These are phyloP conservation scores for Aurelia aurita complex sp. Pacific DNA, from an alignment of 30 jellyfish, hydroid and myxozoan genomes.

Conservation along the genomic window DNA sequence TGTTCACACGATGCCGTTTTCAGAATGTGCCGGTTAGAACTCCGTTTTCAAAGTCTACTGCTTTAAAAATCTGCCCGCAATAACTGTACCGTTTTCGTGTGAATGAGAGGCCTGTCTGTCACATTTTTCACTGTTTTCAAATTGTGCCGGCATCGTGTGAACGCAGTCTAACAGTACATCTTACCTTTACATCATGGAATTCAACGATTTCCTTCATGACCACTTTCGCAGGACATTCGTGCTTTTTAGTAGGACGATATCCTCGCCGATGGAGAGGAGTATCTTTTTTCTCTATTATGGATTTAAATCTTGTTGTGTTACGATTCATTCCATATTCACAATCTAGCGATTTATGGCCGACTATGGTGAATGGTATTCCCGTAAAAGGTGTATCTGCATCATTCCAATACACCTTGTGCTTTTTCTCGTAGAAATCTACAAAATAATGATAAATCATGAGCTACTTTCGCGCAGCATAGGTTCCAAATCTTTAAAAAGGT, in stretches of 20 bases:
- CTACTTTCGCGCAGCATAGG: no score
- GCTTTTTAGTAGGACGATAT: slow-evolving; percentile 11
- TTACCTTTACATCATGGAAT: slow-evolving; percentile 57
- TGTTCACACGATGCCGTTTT: no score
- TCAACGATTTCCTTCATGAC: slow-evolving; percentile 25
- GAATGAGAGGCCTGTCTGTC: no score
- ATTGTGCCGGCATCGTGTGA: no score
- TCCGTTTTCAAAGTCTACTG: no score
- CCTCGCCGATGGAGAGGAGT: background rate
- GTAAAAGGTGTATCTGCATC: slow-evolving; percentile 24
- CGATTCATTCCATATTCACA: slow-evolving; percentile 61
- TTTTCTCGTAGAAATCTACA: slow-evolving; percentile 22
- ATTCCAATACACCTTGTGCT: slow-evolving; percentile 62
- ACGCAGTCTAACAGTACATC: background rate
- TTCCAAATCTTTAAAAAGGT: no score
- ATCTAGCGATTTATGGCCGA: slow-evolving; percentile 31
- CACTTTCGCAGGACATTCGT: slow-evolving; percentile 33
- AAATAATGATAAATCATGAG: background rate
- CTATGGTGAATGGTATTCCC: slow-evolving; percentile 36
- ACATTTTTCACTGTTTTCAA: no score
- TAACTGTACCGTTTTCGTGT: no score
- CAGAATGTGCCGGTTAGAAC: no score
- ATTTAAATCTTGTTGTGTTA: background rate
- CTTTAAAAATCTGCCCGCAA: no score
- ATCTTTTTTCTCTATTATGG: background rate